Evolutionary conservation across 2,797 vertebrate genomes (phyloP), one percentile per base, ranked within the genome.

Genomic region (Eospalax fontanierii): DNA sequence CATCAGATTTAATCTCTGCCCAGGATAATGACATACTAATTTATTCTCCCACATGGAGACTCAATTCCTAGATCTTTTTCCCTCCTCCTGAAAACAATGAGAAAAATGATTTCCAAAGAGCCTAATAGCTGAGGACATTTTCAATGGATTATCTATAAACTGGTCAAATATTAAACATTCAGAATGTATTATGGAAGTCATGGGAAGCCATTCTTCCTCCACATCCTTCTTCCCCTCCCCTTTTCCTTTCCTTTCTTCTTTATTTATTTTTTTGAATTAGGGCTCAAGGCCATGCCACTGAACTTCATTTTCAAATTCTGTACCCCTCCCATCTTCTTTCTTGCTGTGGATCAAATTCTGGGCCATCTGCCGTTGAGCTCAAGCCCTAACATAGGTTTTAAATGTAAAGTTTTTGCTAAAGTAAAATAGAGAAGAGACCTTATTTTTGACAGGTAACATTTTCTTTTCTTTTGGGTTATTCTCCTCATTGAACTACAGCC

Each of bases 401-500:
- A 57, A 57, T 89, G 66, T 68, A 70, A 70, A 40, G 5, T 24
- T 54, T 88, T 68, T 78, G 4, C 82, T 95, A 68, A 92, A 93
- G 79, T 92, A 91, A 94, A 93, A 81, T 28, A 78, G 3, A 40
- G 0, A 79, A 50, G 59, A 86, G 30, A 18, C 33, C 85, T 95
- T 11, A 38, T 66, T 95, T 59, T 90, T 95, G 54, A 74, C 30
- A 95, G 93, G 28, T n/a, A 93, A 0, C 89, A 91, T 97, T 86
- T 96, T 95, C 54, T 96, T 90, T 97, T 97, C 87, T 91, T 54
- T 97, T 97, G 70, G 87, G 46, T 94, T 96, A 59, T 97, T 95
- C 75, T 98, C 35, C 43, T 94, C 90, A 68, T 66, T 68, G n/a
- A 92, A 94, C 88, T 97, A 19, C 91, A 99, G 98, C 98, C 98